phyloP scores from a whole-genome alignment of 2,888 invertebrate genomes.

The Agriotes lineatus region DNA sequence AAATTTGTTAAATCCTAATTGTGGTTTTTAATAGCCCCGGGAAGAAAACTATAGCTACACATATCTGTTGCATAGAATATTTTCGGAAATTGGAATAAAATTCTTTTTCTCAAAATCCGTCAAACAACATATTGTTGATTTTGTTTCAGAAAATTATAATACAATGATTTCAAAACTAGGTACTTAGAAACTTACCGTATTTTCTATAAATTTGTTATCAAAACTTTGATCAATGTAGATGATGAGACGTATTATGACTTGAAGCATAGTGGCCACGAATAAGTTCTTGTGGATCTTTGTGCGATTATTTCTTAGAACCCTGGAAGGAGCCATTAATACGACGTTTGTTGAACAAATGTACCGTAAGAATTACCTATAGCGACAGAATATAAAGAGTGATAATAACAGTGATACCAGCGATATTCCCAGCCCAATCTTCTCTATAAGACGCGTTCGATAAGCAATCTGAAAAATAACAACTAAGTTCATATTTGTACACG shows the following conservation, averaged over 20 bases:
- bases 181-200: constrained; percentile 68
- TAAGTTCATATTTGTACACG: no score
- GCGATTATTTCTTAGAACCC: constrained; percentile 83
- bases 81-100: no score
- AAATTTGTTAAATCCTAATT: no score
- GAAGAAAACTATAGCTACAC: no score
- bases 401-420: constrained; percentile 82
- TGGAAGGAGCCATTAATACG: constrained; percentile 60
- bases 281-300: constrained; percentile 89
- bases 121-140: no score
- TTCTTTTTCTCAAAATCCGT: no score
- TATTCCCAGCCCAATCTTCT: constrained; percentile 84
- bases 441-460: constrained; percentile 79
- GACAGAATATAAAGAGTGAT: constrained; percentile 84
- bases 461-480: constrained; percentile 73
- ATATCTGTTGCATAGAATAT: no score
- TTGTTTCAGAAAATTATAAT: no score
- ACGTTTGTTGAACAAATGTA: not conserved
- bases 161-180: not conserved
- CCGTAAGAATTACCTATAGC: constrained; percentile 76
- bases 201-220: constrained; percentile 70
- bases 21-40: no score
- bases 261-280: constrained; percentile 84
- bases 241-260: constrained; percentile 79
- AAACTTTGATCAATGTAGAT: constrained; percentile 80